Base-by-base conservation (phyloP, 2,113 vertebrate genomes). In the Phylloscopus trochiloides region DNA sequence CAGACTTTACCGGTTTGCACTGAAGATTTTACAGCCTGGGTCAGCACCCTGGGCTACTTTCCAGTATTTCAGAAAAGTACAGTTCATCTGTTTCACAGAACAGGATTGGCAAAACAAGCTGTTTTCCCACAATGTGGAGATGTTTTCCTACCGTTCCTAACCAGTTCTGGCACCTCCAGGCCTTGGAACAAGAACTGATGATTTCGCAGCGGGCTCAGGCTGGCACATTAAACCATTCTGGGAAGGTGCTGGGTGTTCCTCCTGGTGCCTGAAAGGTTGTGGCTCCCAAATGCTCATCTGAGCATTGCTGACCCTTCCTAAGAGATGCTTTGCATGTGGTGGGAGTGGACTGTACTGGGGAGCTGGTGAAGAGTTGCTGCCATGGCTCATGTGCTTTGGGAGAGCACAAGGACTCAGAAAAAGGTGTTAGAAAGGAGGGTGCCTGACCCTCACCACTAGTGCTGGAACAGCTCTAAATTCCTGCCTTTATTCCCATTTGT, bases 81-180 rank as follows among this genome's bases (percentile, higher is more conserved):
- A 54, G 59, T 80, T 86, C 42, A 59, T 50, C 34, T 84, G 67
- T 80, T 91, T 81, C 65, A 50, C 88, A 67, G 76, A 71, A 51
- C 65, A 24, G 29, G 45, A 14, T 18, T 92, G 92, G 88, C 82
- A 50, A 71, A 86, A 75, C 0, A 2, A 96, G 58, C 74, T 79
- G 14, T 42, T 86, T 96, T 92, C 86, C 94, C 92, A 86, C 92
- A 92, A 50, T 4, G 45, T 10, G n/a, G 90, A 90, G 70, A 88
- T 5, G 19, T 72, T 95, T 92, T 90, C 95, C 88, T 93, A 13
- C 85, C 0, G 0, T 61, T 93, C 22, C 58, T 26, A 86, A 88
- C 88, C 78, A 86, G 88, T 65, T 75, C 67, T 90, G 90, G 82
- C 82, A 92, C 82, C 85, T 70, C 40, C 50, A 18, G 71, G 88